Evolutionary conservation across 2,113 vertebrate species (phyloP).

Genomic region (Phylloscopus trochilus): DNA sequence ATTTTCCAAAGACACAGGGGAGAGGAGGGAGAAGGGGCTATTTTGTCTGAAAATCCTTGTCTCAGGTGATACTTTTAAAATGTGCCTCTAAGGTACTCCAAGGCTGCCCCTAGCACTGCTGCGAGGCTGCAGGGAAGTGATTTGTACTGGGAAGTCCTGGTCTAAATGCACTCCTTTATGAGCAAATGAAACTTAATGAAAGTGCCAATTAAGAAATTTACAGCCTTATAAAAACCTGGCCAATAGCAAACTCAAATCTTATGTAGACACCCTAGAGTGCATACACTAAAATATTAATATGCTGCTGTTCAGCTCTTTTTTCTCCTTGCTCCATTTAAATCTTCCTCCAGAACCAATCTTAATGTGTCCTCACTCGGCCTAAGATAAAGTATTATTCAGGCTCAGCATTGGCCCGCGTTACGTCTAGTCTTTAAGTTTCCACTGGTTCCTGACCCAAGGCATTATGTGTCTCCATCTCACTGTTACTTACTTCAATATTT

Average conservation of each 20-base stretch:
- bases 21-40: not conserved
- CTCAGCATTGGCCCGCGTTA: constrained; percentile 39
- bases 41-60: constrained; percentile 4
- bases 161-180: not conserved
- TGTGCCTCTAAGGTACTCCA: fast-evolving
- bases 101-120: not conserved
- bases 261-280: fast-evolving
- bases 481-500: constrained; percentile 64
- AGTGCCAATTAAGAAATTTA: constrained; percentile 13
- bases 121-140: not conserved
- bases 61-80: not conserved
- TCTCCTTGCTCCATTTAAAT: not conserved
- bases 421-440: constrained; percentile 57
- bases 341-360: not conserved
- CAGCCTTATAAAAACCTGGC: not conserved
- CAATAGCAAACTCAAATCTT: not conserved
- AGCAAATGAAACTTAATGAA: not conserved
- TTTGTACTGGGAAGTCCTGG: not conserved
- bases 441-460: constrained; percentile 59
- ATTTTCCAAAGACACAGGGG: not conserved
- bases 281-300: not conserved
- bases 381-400: constrained; percentile 60
- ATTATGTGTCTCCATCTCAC: constrained; percentile 65
- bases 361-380: constrained; percentile 48
- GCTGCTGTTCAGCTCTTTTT: not conserved